A percentile compares a stretch with the other conserved stretches of the same genome.
Conservation (phyloP, 1,140 invertebrate species). For the Drosophila bocki region DNA sequence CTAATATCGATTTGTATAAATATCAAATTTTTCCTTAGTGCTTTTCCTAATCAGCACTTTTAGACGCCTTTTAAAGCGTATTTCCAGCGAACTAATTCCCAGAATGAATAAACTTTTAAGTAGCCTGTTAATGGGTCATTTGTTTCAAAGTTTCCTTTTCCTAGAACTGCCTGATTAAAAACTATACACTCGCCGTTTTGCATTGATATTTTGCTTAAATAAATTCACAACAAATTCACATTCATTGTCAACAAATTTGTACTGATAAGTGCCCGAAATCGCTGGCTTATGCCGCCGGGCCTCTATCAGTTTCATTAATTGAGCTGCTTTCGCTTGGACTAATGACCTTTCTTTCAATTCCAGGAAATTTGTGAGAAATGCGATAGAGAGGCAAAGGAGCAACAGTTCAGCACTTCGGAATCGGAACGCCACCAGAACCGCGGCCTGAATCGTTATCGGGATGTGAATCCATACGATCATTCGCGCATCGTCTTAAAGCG, state of each 20-base stretch:
- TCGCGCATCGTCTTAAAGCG: slow-evolving; percentile 92
- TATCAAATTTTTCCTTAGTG: no score
- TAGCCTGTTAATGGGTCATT: slow-evolving; percentile 1
- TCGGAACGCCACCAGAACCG: slow-evolving; percentile 86
- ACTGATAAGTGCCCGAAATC: slow-evolving; percentile 10
- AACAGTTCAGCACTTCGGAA: slow-evolving; percentile 88
- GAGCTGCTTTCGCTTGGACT: background rate
- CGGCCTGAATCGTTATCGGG: slow-evolving; percentile 92
- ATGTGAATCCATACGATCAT: slow-evolving; percentile 98
- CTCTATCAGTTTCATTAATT: slow-evolving; percentile 2
- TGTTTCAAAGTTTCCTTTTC: slow-evolving; percentile 3
- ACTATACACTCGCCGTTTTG: background rate
- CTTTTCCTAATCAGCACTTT: background rate
- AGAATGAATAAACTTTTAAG: slow-evolving; percentile 7
- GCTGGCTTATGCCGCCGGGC: background rate
- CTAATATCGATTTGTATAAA: background rate
- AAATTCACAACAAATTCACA: background rate
- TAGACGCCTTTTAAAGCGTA: background rate
- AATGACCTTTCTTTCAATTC: slow-evolving; percentile 41
- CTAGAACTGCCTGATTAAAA: slow-evolving; percentile 7
- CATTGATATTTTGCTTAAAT: slow-evolving; percentile 2
- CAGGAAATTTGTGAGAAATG: slow-evolving; percentile 86
- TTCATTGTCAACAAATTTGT: background rate
- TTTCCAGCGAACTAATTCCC: background rate
- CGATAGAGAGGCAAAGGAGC: slow-evolving; percentile 83